Percentiles rank a stretch among this genome's conserved stretches.
Evolutionary conservation across 2,113 vertebrate species (phyloP).

Genomic region (Erythrocercus mccallii): DNA sequence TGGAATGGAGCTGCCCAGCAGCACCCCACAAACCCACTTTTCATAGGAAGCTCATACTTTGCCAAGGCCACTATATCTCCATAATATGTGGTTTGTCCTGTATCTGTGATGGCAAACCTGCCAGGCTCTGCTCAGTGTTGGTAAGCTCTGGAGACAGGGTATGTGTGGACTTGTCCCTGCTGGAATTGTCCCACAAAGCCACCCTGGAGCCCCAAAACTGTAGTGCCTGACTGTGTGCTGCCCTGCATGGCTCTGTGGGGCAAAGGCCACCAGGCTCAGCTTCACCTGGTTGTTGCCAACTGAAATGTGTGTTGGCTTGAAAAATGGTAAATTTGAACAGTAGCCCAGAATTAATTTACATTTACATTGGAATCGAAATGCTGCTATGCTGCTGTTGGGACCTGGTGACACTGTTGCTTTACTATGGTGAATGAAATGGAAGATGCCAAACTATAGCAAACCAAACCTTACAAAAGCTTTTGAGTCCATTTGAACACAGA

Average conservation of each 20-base stretch:
- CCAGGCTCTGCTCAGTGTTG: neutral
- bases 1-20: neutral
- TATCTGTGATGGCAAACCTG: neutral
- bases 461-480: neutral
- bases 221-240: neutral
- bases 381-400: neutral
- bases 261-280: neutral
- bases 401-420: neutral
- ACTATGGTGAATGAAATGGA: neutral
- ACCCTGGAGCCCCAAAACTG: fast-evolving
- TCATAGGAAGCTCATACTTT: neutral
- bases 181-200: neutral
- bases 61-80: neutral
- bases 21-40: neutral
- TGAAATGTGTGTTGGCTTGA: neutral
- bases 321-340: neutral
- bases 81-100: neutral
- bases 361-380: neutral
- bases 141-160: fast-evolving
- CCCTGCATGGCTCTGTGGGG: fast-evolving
- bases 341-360: neutral
- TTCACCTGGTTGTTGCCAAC: neutral
- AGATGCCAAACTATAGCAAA: neutral
- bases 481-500: neutral
- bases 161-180: neutral